Percentiles rank a stretch among this genome's conserved stretches.
phyloP scores from a whole-genome alignment of 2,797 vertebrate species.

The Brachyrhaphis roseni region DNA sequence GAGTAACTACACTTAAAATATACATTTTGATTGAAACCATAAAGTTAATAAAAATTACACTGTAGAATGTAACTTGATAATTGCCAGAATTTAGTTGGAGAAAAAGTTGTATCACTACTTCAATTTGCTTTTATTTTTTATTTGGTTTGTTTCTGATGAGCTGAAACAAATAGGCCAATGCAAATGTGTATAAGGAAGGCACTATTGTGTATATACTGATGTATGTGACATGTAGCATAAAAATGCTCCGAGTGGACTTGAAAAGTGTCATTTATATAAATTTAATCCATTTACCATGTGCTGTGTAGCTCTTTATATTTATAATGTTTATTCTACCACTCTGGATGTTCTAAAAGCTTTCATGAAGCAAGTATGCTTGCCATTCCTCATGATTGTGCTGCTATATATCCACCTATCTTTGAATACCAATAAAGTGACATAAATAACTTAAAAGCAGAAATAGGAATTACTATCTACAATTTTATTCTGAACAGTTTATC shows the following conservation, averaged over 20 bases:
- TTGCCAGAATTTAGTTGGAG: background rate
- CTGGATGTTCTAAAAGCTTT: background rate
- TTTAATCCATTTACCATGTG: background rate
- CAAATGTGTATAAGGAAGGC: background rate
- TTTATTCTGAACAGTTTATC: background rate
- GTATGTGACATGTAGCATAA: background rate
- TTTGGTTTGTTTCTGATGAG: background rate
- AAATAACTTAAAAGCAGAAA: background rate
- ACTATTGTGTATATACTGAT: background rate
- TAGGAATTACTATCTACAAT: background rate
- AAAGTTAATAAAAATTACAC: background rate
- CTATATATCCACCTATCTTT: background rate
- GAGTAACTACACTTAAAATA: background rate
- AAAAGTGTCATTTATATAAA: background rate
- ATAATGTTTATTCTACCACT: background rate
- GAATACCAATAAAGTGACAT: background rate
- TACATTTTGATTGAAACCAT: background rate
- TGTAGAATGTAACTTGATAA: background rate
- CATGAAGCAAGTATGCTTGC: background rate
- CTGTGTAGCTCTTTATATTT: background rate
- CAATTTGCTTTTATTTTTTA: background rate
- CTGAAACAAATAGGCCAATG: background rate
- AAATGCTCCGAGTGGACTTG: background rate
- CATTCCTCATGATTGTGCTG: background rate
- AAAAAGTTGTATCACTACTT: background rate